phyloP scores from a whole-genome alignment of 2,113 vertebrate species.

The Morphnarchus princeps region DNA sequence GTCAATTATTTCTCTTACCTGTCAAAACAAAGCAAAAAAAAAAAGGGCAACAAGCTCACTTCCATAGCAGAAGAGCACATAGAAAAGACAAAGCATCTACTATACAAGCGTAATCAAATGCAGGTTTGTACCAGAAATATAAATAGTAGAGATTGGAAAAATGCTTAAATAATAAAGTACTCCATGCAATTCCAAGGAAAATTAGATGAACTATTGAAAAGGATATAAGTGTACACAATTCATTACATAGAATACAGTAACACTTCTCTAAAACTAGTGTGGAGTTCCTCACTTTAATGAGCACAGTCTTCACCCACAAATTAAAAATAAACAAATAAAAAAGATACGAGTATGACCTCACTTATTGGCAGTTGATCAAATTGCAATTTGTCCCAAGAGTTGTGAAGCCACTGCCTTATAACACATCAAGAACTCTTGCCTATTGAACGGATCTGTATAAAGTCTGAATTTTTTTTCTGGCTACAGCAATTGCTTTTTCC shows the following conservation, averaged over 20 bases:
- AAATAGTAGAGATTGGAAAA: not conserved
- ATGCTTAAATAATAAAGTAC: slow-evolving; percentile 9
- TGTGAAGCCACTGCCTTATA: slow-evolving; percentile 33
- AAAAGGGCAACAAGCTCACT: not conserved
- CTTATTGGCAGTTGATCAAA: slow-evolving; percentile 43
- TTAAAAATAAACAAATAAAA: slow-evolving; percentile 70
- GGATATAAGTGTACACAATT: not conserved
- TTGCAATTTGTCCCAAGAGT: slow-evolving; percentile 37
- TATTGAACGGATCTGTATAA: not conserved
- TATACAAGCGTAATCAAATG: not conserved
- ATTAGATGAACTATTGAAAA: not conserved
- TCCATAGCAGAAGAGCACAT: not conserved
- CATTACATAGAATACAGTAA: slow-evolving; percentile 23
- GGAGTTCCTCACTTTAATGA: slow-evolving; percentile 48
- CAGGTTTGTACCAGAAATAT: not conserved
- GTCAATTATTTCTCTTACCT: not conserved
- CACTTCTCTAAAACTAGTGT: slow-evolving; percentile 11
- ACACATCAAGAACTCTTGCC: not conserved
- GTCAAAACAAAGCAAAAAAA: not conserved
- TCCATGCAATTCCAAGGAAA: slow-evolving; percentile 30
- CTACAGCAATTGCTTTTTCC: not conserved
- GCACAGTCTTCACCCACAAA: slow-evolving; percentile 51
- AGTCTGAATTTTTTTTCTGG: not conserved
- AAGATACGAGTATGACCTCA: slow-evolving; percentile 22
- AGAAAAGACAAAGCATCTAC: not conserved